Percentiles rank a stretch among this genome's conserved stretches.
phyloP scores from a whole-genome alignment of 2,113 vertebrate species.

The Lontra canadensis region DNA sequence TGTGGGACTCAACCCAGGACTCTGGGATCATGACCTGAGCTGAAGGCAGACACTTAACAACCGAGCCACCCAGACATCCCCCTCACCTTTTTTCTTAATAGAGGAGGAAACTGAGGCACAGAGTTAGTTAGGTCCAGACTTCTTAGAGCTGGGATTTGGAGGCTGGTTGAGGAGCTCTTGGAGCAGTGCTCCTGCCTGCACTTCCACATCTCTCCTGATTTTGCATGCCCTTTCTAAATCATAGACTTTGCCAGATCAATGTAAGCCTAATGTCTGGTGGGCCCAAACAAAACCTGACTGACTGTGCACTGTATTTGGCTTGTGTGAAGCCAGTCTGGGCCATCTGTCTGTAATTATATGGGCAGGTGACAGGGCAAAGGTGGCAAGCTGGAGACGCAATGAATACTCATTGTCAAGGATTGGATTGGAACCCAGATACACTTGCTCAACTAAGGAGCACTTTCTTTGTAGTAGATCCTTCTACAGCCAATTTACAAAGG shows the following conservation, averaged over 20 bases:
- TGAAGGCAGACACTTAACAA: too few relatives aligned
- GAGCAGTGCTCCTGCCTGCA: background rate
- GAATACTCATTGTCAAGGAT: background rate
- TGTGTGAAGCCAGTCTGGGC: background rate
- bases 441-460: rapidly evolving
- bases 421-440: background rate
- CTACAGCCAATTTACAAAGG: background rate
- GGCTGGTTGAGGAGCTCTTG: background rate
- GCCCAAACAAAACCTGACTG: background rate
- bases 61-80: too few relatives aligned
- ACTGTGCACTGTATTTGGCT: background rate
- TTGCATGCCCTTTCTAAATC: background rate
- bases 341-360: too few relatives aligned
- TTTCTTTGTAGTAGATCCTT: background rate
- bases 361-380: background rate
- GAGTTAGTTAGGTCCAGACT: background rate
- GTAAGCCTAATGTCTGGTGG: background rate
- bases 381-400: background rate
- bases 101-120: background rate
- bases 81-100: background rate
- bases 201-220: background rate
- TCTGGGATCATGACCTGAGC: too few relatives aligned
- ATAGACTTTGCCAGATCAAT: background rate
- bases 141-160: background rate
- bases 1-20: too few relatives aligned